These are phyloP conservation scores for Hoplodrina blanda DNA, from an alignment of 2,888 invertebrate genomes.

Conservation along the genomic window DNA sequence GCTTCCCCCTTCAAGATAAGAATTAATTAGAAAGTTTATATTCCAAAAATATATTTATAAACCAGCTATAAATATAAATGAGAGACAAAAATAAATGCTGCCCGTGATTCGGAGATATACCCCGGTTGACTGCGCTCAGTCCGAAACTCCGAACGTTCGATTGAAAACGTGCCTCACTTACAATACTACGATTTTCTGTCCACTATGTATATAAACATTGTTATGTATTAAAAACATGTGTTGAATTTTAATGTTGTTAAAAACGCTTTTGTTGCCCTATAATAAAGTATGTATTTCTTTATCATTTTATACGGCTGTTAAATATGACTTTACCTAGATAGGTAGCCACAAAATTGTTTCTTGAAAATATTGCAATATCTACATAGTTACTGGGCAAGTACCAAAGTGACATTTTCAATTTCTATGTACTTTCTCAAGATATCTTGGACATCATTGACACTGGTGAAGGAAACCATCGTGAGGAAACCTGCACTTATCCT, in stretches of 20 bases:
- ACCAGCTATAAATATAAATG: conserved; percentile 29
- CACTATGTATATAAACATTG: conserved; percentile 31
- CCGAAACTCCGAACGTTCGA: conserved; percentile 71
- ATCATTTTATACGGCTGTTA: too few species aligned
- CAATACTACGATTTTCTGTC: conserved; percentile 63
- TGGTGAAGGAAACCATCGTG: too few species aligned
- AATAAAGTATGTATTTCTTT: background rate
- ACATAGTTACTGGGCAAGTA: too few species aligned
- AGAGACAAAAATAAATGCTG: conserved; percentile 30
- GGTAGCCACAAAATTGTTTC: background rate
- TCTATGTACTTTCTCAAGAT: too few species aligned
- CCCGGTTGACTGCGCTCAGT: conserved; percentile 53
- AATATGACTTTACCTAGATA: too few species aligned
- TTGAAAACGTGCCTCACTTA: conserved; percentile 81
- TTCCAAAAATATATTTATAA: background rate
- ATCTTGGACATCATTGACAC: too few species aligned
- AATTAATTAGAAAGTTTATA: too few species aligned
- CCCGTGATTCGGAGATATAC: conserved; percentile 57
- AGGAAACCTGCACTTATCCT: too few species aligned
- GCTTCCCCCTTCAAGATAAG: too few species aligned
- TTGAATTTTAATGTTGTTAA: conserved; percentile 34
- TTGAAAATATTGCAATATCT: background rate
- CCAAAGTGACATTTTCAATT: too few species aligned
- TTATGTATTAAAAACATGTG: conserved; percentile 17
- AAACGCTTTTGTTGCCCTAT: background rate